A percentile compares a stretch with the other conserved stretches of the same genome.
Evolutionary conservation across 1,140 invertebrate species (phyloP).

Genomic region (Pogonus chalceus): DNA sequence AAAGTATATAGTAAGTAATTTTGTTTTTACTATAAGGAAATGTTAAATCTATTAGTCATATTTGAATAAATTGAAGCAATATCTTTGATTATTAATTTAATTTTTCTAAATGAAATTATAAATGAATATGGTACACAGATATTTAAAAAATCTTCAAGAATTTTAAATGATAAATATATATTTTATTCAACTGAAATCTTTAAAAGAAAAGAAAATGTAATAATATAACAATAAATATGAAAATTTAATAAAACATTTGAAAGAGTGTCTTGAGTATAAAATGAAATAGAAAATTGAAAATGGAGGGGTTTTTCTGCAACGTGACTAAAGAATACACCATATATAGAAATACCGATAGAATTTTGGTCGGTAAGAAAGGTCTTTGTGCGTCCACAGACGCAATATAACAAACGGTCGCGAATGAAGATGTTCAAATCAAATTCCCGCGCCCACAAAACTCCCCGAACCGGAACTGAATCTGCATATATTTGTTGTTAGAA

Average conservation of each 20-base stretch:
- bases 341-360: not conserved
- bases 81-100: no score
- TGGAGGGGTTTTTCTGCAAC: not conserved
- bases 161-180: no score
- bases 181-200: no score
- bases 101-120: no score
- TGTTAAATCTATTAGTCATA: no score
- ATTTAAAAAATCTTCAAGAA: no score
- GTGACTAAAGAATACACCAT: not conserved
- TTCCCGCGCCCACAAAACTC: not conserved
- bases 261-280: not conserved
- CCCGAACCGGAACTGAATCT: not conserved
- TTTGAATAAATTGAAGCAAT: no score
- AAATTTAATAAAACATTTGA: no score
- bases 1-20: no score
- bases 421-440: not conserved
- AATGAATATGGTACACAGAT: no score
- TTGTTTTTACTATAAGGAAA: no score
- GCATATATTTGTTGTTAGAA: not conserved
- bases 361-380: not conserved
- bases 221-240: not conserved
- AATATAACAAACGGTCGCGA: not conserved
- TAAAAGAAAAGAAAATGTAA: no score
- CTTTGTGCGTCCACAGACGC: not conserved
- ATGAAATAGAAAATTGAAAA: not conserved